phyloP scores from a whole-genome alignment of 2,797 vertebrate genomes.

The Myiotriccus ornatus region DNA sequence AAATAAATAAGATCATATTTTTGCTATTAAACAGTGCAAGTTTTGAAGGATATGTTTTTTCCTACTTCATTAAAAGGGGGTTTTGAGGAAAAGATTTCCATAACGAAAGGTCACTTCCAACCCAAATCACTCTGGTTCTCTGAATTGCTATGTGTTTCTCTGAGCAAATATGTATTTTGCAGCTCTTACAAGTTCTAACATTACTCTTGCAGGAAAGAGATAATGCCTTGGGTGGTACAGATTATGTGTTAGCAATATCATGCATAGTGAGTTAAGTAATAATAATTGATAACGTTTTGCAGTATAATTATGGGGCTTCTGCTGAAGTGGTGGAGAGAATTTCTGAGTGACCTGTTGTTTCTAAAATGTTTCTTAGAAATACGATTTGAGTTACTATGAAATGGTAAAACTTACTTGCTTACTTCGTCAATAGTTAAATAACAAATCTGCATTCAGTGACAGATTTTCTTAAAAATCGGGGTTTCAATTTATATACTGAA shows the following conservation, averaged over 20 bases:
- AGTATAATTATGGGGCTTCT: background rate
- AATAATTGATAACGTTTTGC: background rate
- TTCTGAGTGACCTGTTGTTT: background rate
- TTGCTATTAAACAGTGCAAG: background rate
- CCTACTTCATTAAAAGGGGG: background rate
- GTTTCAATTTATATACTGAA: background rate
- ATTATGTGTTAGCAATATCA: background rate
- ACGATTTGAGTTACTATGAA: background rate
- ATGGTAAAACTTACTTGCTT: background rate
- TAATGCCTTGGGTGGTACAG: background rate
- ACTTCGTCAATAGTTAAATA: background rate
- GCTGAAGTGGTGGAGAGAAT: background rate
- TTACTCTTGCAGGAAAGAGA: background rate
- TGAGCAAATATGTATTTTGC: background rate
- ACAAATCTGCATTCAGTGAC: background rate
- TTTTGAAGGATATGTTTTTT: background rate
- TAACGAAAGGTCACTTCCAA: background rate
- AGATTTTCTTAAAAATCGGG: background rate
- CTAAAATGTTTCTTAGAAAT: background rate
- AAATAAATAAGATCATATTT: background rate
- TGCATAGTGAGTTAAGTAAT: background rate
- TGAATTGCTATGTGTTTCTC: background rate
- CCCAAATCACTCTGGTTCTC: background rate
- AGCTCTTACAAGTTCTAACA: background rate
- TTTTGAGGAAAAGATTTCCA: background rate